Evolutionary conservation across 2,888 invertebrate genomes (phyloP), one percentile per base, ranked within the genome.

Genomic region (Pristionchus entomophagus): DNA sequence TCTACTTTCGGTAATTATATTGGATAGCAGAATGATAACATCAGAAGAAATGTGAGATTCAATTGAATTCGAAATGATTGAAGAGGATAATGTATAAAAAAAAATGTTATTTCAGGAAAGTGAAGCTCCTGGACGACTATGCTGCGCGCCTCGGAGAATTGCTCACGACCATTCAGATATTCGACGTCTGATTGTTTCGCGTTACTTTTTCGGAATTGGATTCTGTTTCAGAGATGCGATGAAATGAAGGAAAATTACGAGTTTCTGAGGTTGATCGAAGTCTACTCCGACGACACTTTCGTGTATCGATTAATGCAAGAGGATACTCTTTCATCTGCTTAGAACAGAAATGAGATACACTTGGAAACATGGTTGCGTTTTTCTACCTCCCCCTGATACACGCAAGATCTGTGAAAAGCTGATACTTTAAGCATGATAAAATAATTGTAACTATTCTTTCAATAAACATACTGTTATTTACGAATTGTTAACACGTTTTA

Each of bases 251-350:
- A 73, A 19, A 73, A 73, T 14, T 73, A 41, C 41, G 73, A 73
- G 41, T 73, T 73, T 73, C 45, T 73, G 2, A 41, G 73, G 26
- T 41, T 73, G 41, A n/a, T 73, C n/a, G 45, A 73, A 41, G 73
- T 73, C 12, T n/a, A 41, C n/a, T 73, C 73, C 5, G 73, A 73
- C 12, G 73, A 73, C 26, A 26, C 41, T 0, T 73, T 73, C 73
- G 17, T 73, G n/a, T 73, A 73, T 14, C 73, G 73, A 1, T 0
- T 73, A 0, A 41, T n/a, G n/a, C 1, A 26, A 22, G 73, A 73
- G 2, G 41, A 41, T 8, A 26, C 41, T 8, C 73, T 41, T 22
- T n/a, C n/a, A n/a, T n/a, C n/a, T n/a, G n/a, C n/a, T n/a, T n/a
- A n/a, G n/a, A n/a, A n/a, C n/a, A n/a, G n/a, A n/a, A n/a, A n/a